These are phyloP conservation scores for Plusia festucae DNA, from an alignment of 2,888 invertebrate genomes.

Conservation along the genomic window DNA sequence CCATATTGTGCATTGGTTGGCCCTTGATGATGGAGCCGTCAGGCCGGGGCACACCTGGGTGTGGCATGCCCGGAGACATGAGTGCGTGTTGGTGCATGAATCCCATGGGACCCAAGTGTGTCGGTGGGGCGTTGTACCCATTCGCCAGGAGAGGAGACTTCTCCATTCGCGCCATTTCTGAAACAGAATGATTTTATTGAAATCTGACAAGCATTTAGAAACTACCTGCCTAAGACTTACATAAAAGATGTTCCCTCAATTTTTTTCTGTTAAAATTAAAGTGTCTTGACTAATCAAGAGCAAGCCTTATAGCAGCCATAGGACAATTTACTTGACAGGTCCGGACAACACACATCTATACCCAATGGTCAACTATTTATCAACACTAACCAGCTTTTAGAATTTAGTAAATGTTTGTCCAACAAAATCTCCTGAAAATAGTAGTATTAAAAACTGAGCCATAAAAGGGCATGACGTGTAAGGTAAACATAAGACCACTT, in stretches of 20 bases:
- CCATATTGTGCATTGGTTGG: conserved; percentile 96
- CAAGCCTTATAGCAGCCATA: too few species aligned
- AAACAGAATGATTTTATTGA: conserved; percentile 59
- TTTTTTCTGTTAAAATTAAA: too few species aligned
- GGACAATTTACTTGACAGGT: too few species aligned
- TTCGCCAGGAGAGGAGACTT: conserved; percentile 97
- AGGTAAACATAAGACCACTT: conserved; percentile 62
- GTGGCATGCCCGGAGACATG: conserved; percentile 97
- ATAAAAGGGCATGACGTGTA: conserved; percentile 46
- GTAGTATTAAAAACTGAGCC: conserved; percentile 45
- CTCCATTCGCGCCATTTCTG: conserved; percentile 96
- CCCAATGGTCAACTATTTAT: background rate
- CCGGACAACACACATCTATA: too few species aligned
- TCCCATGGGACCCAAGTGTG: conserved; percentile 97
- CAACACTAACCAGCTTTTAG: background rate
- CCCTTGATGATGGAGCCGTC: conserved; percentile 96
- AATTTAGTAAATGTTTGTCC: conserved; percentile 20
- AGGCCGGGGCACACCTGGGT: conserved; percentile 93
- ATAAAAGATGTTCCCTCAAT: too few species aligned
- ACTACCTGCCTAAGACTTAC: too few species aligned
- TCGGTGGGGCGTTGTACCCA: conserved; percentile 98
- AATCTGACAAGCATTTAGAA: background rate
- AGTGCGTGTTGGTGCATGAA: conserved; percentile 98
- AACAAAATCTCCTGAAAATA: conserved; percentile 26
- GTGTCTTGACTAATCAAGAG: too few species aligned